phyloP scores from a whole-genome alignment of 2,888 invertebrate genomes.

The Ectemnius continuus region DNA sequence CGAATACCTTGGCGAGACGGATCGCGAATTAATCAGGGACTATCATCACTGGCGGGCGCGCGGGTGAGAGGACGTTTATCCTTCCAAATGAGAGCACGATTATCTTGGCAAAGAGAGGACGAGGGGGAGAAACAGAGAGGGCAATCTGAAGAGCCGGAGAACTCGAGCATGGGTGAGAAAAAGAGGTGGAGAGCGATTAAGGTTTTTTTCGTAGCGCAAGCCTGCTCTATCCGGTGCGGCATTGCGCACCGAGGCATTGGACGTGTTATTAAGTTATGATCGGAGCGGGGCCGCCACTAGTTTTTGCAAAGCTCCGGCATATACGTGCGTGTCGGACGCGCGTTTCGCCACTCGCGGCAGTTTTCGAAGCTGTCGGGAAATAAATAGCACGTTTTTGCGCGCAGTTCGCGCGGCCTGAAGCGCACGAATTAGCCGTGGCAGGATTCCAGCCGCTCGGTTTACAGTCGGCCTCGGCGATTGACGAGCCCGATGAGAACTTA shows the following conservation, averaged over 20 bases:
- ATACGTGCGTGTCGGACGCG: no score
- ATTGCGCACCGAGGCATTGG: neutral
- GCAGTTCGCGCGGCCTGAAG: no score
- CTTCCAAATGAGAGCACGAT: slow-evolving; percentile 4
- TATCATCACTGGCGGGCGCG: slow-evolving; percentile 60
- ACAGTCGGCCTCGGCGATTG: no score
- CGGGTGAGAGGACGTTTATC: slow-evolving; percentile 12
- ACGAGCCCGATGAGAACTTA: no score
- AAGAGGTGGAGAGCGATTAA: slow-evolving; percentile 15
- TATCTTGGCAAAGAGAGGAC: neutral
- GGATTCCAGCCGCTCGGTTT: no score
- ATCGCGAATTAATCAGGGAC: slow-evolving; percentile 75
- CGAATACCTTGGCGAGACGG: slow-evolving; percentile 62
- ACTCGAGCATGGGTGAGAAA: neutral
- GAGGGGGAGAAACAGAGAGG: neutral
- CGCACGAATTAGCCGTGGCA: no score
- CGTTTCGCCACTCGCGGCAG: neutral
- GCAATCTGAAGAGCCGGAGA: neutral
- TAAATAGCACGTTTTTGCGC: no score
- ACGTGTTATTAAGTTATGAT: slow-evolving; percentile 31
- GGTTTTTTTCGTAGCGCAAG: slow-evolving; percentile 13
- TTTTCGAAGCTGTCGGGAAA: slow-evolving; percentile 4
- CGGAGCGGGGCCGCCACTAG: neutral
- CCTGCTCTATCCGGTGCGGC: slow-evolving; percentile 1
- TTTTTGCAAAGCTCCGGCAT: no score